phyloP scores from a whole-genome alignment of 2,113 vertebrate genomes.

The Antechinus stuartii region DNA sequence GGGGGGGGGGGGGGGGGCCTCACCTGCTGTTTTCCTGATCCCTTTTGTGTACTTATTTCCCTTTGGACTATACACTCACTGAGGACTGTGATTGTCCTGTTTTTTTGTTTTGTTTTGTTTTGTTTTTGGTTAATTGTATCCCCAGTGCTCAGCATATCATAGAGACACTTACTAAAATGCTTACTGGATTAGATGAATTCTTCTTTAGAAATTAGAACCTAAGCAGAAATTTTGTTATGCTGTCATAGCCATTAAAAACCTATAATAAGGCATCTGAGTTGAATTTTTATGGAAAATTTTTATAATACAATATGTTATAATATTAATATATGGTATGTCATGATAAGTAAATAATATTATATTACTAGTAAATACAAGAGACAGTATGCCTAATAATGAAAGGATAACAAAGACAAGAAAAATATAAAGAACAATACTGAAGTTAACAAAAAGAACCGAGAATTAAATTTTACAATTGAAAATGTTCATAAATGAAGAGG shows the following conservation, averaged over 20 bases:
- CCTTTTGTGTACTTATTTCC: background rate
- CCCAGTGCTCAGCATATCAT: background rate
- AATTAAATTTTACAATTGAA: background rate
- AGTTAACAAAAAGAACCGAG: slow-evolving; percentile 17
- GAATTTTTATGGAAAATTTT: background rate
- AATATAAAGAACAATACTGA: slow-evolving; percentile 1
- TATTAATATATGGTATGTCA: background rate
- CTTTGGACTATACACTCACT: background rate
- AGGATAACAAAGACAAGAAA: background rate
- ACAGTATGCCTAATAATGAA: slow-evolving; percentile 37
- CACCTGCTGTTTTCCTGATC: background rate
- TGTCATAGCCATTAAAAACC: background rate
- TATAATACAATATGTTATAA: background rate
- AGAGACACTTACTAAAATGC: background rate
- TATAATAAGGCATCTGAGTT: background rate
- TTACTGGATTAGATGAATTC: background rate
- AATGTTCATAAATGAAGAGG: background rate
- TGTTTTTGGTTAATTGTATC: background rate
- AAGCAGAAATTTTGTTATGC: background rate
- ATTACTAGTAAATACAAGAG: slow-evolving; percentile 35
- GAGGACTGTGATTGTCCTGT: background rate
- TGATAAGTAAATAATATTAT: background rate
- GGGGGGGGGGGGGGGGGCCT: too few species aligned
- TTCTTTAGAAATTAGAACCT: background rate
- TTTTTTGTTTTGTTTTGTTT: too few species aligned